Evolutionary conservation across 1,140 invertebrate species (phyloP).

Genomic region (Lordiphosa stackelbergi): DNA sequence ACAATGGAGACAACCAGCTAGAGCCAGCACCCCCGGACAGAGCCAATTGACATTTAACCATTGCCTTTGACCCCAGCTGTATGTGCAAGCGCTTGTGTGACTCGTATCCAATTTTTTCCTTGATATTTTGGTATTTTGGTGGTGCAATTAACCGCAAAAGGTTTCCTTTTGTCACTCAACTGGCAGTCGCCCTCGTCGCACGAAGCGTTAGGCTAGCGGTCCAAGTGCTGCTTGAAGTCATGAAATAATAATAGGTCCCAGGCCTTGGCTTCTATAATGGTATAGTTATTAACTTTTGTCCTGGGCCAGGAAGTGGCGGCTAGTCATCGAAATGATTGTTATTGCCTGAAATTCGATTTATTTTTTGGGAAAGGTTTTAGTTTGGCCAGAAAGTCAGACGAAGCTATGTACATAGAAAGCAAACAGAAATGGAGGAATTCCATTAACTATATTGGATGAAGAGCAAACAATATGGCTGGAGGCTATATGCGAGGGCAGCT

Average conservation of each 20-base stretch:
- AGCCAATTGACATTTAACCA: slow-evolving; percentile 68
- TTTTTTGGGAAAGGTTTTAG: slow-evolving; percentile 10
- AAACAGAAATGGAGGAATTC: too few species aligned
- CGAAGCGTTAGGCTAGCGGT: slow-evolving; percentile 20
- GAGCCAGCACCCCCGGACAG: slow-evolving; percentile 7
- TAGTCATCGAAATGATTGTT: slow-evolving; percentile 49
- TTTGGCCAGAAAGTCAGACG: too few species aligned
- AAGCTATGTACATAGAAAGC: too few species aligned
- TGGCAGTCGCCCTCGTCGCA: background rate
- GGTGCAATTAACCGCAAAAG: slow-evolving; percentile 72
- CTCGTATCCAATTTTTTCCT: slow-evolving; percentile 7
- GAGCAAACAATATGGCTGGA: too few species aligned
- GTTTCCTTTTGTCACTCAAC: slow-evolving; percentile 66
- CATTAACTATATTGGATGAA: too few species aligned
- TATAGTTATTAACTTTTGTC: slow-evolving; percentile 63
- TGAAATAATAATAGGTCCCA: slow-evolving; percentile 58
- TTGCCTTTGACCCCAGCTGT: slow-evolving; percentile 51
- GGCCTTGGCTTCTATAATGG: slow-evolving; percentile 33
- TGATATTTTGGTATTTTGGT: slow-evolving; percentile 24
- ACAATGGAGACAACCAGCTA: slow-evolving; percentile 26
- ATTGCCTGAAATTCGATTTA: slow-evolving; percentile 38
- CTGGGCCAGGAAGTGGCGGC: slow-evolving; percentile 30
- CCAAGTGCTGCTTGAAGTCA: slow-evolving; percentile 55
- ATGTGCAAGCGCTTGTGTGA: slow-evolving; percentile 2
- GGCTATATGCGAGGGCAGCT: too few species aligned